Conservation (phyloP, 2,888 invertebrate species). For the Dasysyrphus tricinctus region DNA sequence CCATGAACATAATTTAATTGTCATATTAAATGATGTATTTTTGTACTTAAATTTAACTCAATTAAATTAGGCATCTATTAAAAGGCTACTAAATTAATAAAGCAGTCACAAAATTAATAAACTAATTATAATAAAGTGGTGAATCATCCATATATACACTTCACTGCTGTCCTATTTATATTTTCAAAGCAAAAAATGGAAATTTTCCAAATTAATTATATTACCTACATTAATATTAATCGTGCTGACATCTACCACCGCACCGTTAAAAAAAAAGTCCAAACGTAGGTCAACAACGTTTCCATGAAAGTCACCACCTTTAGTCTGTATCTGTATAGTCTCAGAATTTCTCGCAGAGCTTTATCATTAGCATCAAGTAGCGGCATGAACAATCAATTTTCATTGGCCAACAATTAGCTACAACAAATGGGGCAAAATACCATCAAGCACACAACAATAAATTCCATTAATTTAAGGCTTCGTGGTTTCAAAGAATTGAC, state of each 20-base stretch:
- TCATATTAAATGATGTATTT: too few relatives aligned
- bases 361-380: background rate
- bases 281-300: too few relatives aligned
- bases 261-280: background rate
- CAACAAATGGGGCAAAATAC: conserved; percentile 29
- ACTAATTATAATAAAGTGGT: conserved; percentile 13
- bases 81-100: background rate
- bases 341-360: too few relatives aligned
- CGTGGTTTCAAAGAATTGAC: background rate
- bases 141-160: background rate
- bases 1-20: too few relatives aligned
- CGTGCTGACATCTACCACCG: conserved; percentile 4
- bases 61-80: background rate
- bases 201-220: conserved; percentile 51
- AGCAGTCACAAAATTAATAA: conserved; percentile 7
- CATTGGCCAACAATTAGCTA: conserved; percentile 41
- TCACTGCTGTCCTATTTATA: background rate
- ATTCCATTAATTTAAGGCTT: conserved; percentile 14
- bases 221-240: conserved; percentile 37
- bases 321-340: background rate
- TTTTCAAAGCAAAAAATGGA: conserved; percentile 12
- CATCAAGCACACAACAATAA: conserved; percentile 21
- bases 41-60: background rate
- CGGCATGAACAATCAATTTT: conserved; percentile 21
- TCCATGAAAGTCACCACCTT: background rate